Evolutionary conservation across 92 coral and sea anemone genomes (phyloP), one percentile per base, ranked within the genome.

Genomic region (Phenganax stokvisi): DNA sequence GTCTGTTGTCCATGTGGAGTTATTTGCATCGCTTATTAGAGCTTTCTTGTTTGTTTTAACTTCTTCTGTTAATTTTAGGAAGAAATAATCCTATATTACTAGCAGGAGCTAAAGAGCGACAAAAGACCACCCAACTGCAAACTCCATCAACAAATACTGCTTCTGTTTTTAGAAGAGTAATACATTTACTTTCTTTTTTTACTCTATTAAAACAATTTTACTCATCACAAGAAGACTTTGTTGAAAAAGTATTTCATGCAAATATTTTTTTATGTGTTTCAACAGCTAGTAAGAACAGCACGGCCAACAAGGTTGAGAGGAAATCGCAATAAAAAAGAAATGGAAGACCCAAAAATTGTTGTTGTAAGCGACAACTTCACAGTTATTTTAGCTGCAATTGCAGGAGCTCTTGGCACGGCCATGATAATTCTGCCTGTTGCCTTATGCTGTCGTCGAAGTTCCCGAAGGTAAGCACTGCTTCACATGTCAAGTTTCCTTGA

Each of bases 371-470:
- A 78, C 51, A 78, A 60, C 29, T 78, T 78, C 29, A 10, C 73
- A 6, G 60, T 78, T 3, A 78, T 78, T 5, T 64, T 78, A 13
- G 82, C 82, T 20, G 82, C 82, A 7, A 62, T 78, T 28, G 72
- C 72, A 28, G 82, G 82, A 12, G 82, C 82, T 15, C n/a, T 78
- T 8, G 82, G 82, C 16, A 60, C 82, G 44, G 82, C 82, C 9
- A 7, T 78, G 31, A 53, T 78, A 12, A 47, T 78, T 5, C n/a
- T 78, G 9, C 82, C 82, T 16, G 25, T 78, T 17, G 82, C 82
- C 1, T 20, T 78, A 25, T 78, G 61, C 54, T 78, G 51, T 64
- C 71, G 73, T 12, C 12, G 82, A 47, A 62, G 28, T 4, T 51
- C 77, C 28, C n/a, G 59, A 63, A 65, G 67, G 82, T 78, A 47